These are phyloP conservation scores for Scaptomyza cyrtandrae DNA, from an alignment of 2,888 invertebrate genomes.

Conservation along the genomic window DNA sequence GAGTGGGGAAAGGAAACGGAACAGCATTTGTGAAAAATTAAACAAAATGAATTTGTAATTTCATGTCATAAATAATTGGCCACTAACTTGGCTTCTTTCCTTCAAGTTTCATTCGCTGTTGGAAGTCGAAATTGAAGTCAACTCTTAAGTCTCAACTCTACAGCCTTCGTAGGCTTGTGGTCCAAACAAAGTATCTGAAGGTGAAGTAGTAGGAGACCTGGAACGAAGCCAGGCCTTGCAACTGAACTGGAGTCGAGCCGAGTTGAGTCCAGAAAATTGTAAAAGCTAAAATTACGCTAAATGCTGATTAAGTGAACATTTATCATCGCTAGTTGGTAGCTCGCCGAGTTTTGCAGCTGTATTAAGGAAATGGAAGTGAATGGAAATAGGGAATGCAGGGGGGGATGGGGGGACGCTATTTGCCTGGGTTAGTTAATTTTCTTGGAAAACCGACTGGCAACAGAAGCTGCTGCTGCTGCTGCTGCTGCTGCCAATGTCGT, in stretches of 20 bases:
- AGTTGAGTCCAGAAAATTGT: slow-evolving; percentile 70
- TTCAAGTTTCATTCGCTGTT: slow-evolving; percentile 40
- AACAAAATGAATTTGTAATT: slow-evolving; percentile 84
- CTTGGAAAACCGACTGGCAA: slow-evolving; percentile 72
- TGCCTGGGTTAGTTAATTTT: slow-evolving; percentile 75
- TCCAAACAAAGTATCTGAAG: slow-evolving; percentile 48
- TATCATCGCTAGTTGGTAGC: slow-evolving; percentile 81
- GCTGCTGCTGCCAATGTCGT: slow-evolving; percentile 9
- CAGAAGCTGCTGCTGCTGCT: slow-evolving; percentile 58
- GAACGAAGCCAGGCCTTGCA: slow-evolving; percentile 9
- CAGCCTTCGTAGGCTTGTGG: slow-evolving; percentile 36
- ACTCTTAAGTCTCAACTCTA: slow-evolving; percentile 2
- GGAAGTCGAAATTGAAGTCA: slow-evolving; percentile 32
- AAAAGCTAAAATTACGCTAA: slow-evolving; percentile 84
- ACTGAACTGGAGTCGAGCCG: slow-evolving; percentile 19
- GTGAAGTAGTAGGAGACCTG: slow-evolving; percentile 37
- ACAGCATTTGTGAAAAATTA: slow-evolving; percentile 81
- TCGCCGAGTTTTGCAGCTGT: slow-evolving; percentile 56
- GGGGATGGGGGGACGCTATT: slow-evolving; percentile 24
- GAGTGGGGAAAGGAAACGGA: slow-evolving; percentile 7
- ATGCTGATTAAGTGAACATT: slow-evolving; percentile 85
- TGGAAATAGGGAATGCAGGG: slow-evolving; percentile 5
- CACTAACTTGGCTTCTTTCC: slow-evolving; percentile 69
- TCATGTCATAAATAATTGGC: slow-evolving; percentile 84
- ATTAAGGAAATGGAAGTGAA: slow-evolving; percentile 67